Evolutionary conservation across 2,888 invertebrate genomes (phyloP).

Genomic region (Pediacus dermestoides): DNA sequence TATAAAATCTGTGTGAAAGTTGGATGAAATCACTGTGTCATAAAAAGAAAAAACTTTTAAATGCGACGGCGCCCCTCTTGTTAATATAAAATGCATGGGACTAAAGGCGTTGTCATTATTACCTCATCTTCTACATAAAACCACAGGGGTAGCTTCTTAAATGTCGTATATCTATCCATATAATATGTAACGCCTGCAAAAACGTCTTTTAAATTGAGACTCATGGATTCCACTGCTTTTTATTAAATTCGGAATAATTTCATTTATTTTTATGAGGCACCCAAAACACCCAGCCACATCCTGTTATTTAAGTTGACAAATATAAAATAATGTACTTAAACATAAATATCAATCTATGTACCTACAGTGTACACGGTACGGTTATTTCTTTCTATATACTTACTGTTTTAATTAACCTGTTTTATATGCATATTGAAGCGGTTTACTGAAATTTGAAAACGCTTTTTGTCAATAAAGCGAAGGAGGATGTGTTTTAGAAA

Average conservation of each 20-base stretch:
- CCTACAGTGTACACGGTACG: no score
- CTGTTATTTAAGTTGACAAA: no score
- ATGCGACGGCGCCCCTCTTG: constrained; percentile 31
- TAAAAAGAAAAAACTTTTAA: constrained; percentile 37
- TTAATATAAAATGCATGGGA: constrained; percentile 39
- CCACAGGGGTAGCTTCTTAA: constrained; percentile 35
- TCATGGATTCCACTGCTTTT: constrained; percentile 31
- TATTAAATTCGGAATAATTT: constrained; percentile 27
- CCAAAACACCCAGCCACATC: no score
- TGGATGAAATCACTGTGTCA: constrained; percentile 24
- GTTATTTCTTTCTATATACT: no score
- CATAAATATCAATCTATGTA: no score
- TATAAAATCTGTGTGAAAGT: constrained; percentile 33
- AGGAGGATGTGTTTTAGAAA: no score
- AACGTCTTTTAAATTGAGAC: constrained; percentile 40
- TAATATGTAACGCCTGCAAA: constrained; percentile 33
- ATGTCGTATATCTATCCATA: constrained; percentile 38
- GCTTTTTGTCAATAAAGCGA: no score
- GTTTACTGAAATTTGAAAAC: no score
- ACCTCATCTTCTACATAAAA: constrained; percentile 35
- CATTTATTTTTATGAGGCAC: constrained; percentile 14
- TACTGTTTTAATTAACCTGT: no score
- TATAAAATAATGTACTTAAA: no score
- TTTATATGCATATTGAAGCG: no score
- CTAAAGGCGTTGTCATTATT: constrained; percentile 42